Conservation (phyloP, 1,140 invertebrate genomes). For the Orchestia grillus region DNA sequence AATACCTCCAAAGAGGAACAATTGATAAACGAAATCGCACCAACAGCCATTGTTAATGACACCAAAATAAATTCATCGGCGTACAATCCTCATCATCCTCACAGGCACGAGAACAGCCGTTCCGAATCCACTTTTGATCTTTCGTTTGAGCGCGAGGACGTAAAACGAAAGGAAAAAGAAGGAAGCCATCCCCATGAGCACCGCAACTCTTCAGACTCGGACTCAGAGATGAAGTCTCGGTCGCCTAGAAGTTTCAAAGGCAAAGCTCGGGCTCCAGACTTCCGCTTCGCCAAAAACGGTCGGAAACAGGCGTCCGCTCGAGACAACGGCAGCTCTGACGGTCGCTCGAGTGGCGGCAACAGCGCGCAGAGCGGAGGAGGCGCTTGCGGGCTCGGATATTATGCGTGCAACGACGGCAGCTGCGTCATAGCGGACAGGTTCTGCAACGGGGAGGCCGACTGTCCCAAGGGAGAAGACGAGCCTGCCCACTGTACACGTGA, state of each 20-base stretch:
- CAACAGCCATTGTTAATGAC: neutral
- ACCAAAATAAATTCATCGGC: neutral
- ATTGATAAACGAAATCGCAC: neutral
- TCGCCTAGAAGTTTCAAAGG: conserved; percentile 31
- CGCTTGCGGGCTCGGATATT: conserved; percentile 20
- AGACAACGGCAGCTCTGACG: neutral
- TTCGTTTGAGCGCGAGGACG: neutral
- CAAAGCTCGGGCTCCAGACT: conserved; percentile 15
- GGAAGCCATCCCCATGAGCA: neutral
- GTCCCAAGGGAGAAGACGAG: conserved; percentile 74
- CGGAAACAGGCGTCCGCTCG: neutral
- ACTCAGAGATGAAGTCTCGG: conserved; percentile 19
- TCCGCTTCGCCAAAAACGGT: conserved; percentile 13
- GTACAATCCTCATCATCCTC: neutral
- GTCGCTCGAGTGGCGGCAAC: neutral
- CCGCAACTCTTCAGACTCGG: neutral
- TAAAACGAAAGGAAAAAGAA: neutral
- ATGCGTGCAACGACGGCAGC: conserved; percentile 32
- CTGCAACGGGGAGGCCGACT: conserved; percentile 79
- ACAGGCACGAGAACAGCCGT: conserved; percentile 24
- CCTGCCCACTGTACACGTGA: conserved; percentile 53
- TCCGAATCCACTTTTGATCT: neutral
- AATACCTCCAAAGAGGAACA: neutral
- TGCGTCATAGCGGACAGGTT: conserved; percentile 76
- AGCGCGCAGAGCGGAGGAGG: neutral